Base-by-base conservation (phyloP, 2,888 invertebrate genomes). In the Zeuzera pyrina region DNA sequence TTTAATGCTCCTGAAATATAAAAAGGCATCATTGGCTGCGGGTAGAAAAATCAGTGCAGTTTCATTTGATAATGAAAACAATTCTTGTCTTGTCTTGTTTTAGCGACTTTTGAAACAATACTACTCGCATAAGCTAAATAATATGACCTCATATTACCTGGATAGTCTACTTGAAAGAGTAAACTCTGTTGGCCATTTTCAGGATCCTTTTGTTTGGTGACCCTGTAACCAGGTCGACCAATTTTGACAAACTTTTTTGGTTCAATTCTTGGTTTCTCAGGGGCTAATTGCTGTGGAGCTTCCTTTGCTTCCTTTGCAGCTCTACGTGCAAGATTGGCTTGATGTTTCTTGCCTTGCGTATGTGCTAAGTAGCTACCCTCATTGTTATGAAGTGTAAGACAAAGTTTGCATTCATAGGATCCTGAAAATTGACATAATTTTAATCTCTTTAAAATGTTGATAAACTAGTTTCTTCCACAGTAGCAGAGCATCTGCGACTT, bases 191-290 rank as follows among this genome's bases (percentile, higher is more conserved):
- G 99, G 0, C 94, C 95, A 57, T 88, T 91, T 59, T 95, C 96
- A 6, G 96, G 94, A 60, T 98, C 98, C 37, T 97, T 89, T 70
- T 99, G 99, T 65, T 99, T 98, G 0, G 98, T 99, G 1, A 99
- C 98, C 61, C 98, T 88, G 70, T 99, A 99, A 61, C 99, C 99
- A 34, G 99, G 99, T 32, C 99, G 86, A 53, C 99, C 99, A 69
- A 99, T 99, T 84, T 99, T 99, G 0, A 99, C 98, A 78, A 99
- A 99, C 69, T 98, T 98, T 61, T 97, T 98, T 0, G 98, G 96
- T 63, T 99, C 98, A 29, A 99, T 97, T 45, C 97, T 87, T 0
- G 98, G 94, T 58, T 97, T 97, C 55, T 97, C 97, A 0, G 97
- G 97, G 3, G 96, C 95, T 30, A 98, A 86, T 64, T 95, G 92